Base-by-base conservation (phyloP, 2,797 vertebrate genomes). In the Acipenser transmontanus region DNA sequence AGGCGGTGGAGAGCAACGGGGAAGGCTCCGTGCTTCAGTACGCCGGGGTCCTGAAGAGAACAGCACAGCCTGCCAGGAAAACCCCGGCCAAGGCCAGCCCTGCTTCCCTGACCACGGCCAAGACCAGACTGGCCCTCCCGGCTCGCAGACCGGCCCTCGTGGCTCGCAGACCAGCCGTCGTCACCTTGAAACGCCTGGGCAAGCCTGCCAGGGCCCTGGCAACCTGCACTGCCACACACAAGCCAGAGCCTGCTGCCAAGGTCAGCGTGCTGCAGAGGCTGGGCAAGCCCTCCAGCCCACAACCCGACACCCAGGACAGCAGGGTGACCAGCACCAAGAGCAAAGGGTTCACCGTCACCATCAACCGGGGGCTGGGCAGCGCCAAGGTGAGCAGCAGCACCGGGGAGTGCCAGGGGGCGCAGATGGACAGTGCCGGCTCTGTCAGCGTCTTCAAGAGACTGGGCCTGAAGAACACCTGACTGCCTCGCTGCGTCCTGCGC, bases 381-480 rank as follows among this genome's bases (percentile, higher is more conserved):
- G 71, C 85, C 61, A 91, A 90, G 77, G 92, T 93, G 66, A 93
- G 87, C 86, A 93, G 91, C 84, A 92, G 91, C 83, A 92, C 84
- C 0, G 84, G 74, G 7, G 90, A 92, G 68, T 75, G 82, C 12
- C 77, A 81, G 0, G 83, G 89, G 0, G 95, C 95, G 47, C 91
- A 89, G 78, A 97, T 97, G 94, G 95, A 97, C 70, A 78, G 78
- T 1, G 70, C 90, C 0, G 79, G 83, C 14, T 78, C 85, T 0
- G 69, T 96, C 73, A 98, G 95, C 54, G 93, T 98, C 67, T 98
- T 98, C 73, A 91, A 92, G 68, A 91, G 95, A 80, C 86, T 98
- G 70, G 95, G 95, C 51, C 89, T 68, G 71, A 95, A 94, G 80
- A 85, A 51, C 68, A 81, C 80, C 78, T 90, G 87, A 86, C 10